phyloP scores from a whole-genome alignment of 2,113 vertebrate genomes.

The Parotia lawesii region DNA sequence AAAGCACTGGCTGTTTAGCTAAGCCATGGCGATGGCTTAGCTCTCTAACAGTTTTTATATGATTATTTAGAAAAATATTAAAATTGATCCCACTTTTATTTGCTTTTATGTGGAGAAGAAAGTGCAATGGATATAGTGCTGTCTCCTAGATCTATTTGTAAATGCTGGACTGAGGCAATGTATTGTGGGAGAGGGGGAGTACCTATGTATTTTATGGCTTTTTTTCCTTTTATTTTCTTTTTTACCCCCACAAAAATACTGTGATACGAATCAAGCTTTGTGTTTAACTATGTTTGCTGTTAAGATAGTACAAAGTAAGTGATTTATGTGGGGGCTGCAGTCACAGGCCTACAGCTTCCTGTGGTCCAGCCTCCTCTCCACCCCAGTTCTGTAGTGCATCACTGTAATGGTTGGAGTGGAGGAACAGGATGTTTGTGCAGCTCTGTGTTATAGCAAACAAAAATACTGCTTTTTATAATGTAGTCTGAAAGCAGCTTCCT shows the following conservation, averaged over 20 bases:
- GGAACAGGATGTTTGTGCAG: background rate
- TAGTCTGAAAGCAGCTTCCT: background rate
- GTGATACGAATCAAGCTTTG: background rate
- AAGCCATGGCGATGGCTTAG: background rate
- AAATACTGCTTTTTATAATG: background rate
- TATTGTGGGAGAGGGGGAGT: background rate
- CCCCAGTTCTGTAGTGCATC: background rate
- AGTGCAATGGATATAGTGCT: background rate
- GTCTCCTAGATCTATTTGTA: background rate
- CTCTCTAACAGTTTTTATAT: background rate
- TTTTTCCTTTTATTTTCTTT: background rate
- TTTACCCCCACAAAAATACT: background rate
- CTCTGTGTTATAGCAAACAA: background rate
- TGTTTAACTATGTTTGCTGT: conserved; percentile 31
- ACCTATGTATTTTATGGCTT: background rate
- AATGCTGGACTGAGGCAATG: background rate
- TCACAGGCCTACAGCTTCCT: background rate
- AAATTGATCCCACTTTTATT: background rate
- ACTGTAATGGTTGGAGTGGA: background rate
- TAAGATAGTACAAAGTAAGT: background rate
- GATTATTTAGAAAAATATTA: background rate
- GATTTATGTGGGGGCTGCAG: background rate
- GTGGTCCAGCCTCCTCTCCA: background rate
- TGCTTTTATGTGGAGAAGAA: background rate
- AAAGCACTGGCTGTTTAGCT: background rate